Evolutionary conservation across 2,888 invertebrate genomes (phyloP).

Genomic region (Leucozona laternaria): DNA sequence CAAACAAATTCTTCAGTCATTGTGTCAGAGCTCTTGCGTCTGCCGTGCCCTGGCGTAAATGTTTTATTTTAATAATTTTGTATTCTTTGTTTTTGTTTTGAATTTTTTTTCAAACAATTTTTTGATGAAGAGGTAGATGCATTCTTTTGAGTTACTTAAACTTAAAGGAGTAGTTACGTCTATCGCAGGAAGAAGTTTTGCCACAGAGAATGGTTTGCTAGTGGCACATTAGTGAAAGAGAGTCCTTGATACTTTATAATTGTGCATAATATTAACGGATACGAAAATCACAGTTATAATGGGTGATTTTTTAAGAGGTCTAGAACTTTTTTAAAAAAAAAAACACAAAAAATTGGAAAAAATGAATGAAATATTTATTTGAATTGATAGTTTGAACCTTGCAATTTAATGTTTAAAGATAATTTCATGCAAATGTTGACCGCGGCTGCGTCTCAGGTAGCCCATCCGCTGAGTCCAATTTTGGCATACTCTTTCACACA

Average conservation of each 20-base stretch:
- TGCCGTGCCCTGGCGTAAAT: neutral
- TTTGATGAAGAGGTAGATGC: neutral
- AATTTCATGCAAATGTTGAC: too few species aligned
- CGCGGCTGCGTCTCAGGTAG: too few species aligned
- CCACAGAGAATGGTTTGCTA: neutral
- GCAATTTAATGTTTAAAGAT: too few species aligned
- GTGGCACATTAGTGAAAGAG: slow-evolving; percentile 4
- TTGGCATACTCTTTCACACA: too few species aligned
- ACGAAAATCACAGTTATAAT: too few species aligned
- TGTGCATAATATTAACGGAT: too few species aligned
- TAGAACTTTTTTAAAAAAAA: too few species aligned
- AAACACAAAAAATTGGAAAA: too few species aligned
- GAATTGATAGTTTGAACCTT: too few species aligned
- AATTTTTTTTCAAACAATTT: neutral
- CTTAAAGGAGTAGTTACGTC: neutral
- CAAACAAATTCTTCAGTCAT: slow-evolving; percentile 10
- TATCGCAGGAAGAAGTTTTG: neutral
- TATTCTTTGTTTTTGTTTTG: neutral
- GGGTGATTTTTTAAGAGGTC: too few species aligned
- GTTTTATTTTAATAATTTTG: slow-evolving; percentile 11
- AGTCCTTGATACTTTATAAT: neutral
- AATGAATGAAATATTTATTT: too few species aligned
- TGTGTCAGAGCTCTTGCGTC: slow-evolving; percentile 6
- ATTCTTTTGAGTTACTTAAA: neutral
- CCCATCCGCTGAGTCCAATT: too few species aligned